Base-by-base conservation (phyloP, 2,113 vertebrate genomes). In the Dendropsophus ebraccatus region DNA sequence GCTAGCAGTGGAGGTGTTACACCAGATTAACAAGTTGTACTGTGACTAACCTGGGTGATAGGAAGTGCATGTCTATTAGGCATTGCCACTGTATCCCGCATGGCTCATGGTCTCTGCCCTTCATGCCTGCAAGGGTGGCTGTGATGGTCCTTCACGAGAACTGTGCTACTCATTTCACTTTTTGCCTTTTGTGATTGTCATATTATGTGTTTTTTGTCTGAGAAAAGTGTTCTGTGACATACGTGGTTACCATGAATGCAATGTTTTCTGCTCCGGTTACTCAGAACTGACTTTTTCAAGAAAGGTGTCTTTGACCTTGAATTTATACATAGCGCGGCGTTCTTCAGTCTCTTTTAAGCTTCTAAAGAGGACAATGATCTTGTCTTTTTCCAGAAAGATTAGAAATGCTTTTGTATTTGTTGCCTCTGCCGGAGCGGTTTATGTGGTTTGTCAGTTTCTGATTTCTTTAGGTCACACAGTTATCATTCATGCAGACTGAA, bases 101-200 rank as follows among this genome's bases (percentile, higher is more conserved):
- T 91, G 89, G 88, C 90, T 92, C 90, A 74, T 88, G 49, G 81
- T 90, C 90, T 87, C 85, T 90, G 45, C 12, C 0, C 58, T 72
- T 60, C 62, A 54, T 80, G 47, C n/a, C 30, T 58, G 76, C n/a
- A 58, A 47, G 50, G 49, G 75, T 37, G 60, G 62, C 16, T 56
- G 5, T 52, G 25, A 54, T 86, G 23, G 17, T 50, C 23, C 52
- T 8, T 72, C 30, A 69, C 73, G 73, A 82, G 72, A 77, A 56
- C 37, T 45, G 13, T 56, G 30, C 50, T n/a, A 58, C 28, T 58
- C 50, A 56, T 82, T 73, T 52, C 25, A 49, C 60, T 13, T 65
- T 56, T 65, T 67, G 35, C n/a, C 10, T 52, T 70, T 70, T 86
- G 60, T 86, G 49, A 14, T 78, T 80, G 47, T 41, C 21, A 25